Evolutionary conservation across 2,113 vertebrate genomes (phyloP), one percentile per base, ranked within the genome.

Genomic region (Phylloscopus trochiloides): DNA sequence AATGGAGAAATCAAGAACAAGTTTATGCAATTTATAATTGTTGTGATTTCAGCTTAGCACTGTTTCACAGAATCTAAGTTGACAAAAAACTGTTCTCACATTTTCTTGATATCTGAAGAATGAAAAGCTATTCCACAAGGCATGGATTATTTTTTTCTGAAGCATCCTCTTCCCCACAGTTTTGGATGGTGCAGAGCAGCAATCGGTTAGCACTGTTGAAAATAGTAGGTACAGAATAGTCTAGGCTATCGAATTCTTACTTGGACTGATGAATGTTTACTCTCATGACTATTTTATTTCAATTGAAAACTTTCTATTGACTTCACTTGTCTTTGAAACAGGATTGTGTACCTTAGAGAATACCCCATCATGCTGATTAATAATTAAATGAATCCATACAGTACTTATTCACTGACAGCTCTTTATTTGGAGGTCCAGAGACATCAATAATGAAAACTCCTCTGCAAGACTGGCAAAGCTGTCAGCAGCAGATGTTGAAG

Each of bases 341-440:
- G 92, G 83, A 73, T 70, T 92, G 51, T 36, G 47, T 55, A 76
- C 85, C 91, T 93, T 55, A 62, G 87, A 94, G 91, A 96, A 88
- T 45, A 93, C 12, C 21, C 78, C 52, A 50, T 67, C 75, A 26
- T 15, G 62, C 78, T 88, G 51, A 83, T 97, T 79, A 96, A 95
- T 94, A 96, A 95, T 92, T 95, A 82, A 94, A 90, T 85, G 31
- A 94, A 96, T 96, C 92, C 78, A 96, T 96, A 94, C 50, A 79
- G 84, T 91, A 88, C 94, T 90, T 86, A 91, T 93, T 96, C 95
- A 77, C 78, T 83, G 86, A 32, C 66, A 88, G 74, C 24, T 88
- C 90, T 94, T 85, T 86, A 90, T 92, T 43, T 83, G 78, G 66
- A 71, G 34, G 54, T 96, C 55, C 48, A 83, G 74, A 58, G 51